phyloP scores from a whole-genome alignment of 2,888 invertebrate species.

The Drosophila imparisetae region DNA sequence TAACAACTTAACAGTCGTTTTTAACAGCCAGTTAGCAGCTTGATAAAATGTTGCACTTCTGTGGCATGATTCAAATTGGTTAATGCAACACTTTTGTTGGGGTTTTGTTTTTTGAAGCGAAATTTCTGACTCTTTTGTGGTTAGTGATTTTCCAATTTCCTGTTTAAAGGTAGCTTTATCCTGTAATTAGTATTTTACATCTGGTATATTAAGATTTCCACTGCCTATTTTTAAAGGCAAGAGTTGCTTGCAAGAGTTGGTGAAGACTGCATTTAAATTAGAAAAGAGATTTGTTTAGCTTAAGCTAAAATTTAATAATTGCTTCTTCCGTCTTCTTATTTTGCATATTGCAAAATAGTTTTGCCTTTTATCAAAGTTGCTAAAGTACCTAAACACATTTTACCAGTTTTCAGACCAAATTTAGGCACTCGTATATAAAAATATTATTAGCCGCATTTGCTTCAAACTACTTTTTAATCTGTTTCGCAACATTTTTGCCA shows the following conservation, averaged over 20 bases:
- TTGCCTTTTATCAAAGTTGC: no score
- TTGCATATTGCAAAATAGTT: neutral
- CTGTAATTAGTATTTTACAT: neutral
- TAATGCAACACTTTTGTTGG: neutral
- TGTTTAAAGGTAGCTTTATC: neutral
- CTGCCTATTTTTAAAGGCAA: neutral
- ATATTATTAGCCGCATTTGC: neutral
- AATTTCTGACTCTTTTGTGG: neutral
- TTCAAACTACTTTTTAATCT: neutral
- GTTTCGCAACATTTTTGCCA: neutral
- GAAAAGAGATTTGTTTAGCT: neutral
- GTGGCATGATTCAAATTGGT: neutral
- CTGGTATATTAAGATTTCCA: neutral
- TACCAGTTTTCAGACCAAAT: neutral
- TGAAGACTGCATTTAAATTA: neutral
- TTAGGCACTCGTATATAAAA: neutral
- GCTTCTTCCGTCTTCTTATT: neutral
- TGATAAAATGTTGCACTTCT: neutral
- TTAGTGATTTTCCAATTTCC: neutral
- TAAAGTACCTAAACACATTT: neutral
- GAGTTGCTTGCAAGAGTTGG: neutral
- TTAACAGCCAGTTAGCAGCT: conserved; percentile 26
- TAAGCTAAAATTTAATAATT: neutral
- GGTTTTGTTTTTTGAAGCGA: neutral
- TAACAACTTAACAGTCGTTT: conserved; percentile 43